Conservation (phyloP, 2,888 invertebrate species). For the Drosophila colorata region DNA sequence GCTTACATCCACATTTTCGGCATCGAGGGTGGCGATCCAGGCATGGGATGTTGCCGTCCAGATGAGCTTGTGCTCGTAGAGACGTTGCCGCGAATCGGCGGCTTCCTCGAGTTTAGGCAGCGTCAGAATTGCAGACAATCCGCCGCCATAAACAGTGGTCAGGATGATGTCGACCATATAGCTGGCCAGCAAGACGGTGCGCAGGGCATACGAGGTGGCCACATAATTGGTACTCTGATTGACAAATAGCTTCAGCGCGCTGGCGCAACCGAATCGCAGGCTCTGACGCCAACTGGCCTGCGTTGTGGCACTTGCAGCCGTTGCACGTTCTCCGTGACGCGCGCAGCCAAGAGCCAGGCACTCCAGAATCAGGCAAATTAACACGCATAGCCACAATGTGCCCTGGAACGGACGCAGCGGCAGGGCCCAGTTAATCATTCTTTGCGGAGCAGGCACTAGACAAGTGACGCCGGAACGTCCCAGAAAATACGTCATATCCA, state of each 20-base stretch:
- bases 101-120: conserved; percentile 88
- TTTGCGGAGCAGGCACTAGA: conserved; percentile 88
- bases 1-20: conserved; percentile 85
- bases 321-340: conserved; percentile 51
- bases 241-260: conserved; percentile 75
- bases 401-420: conserved; percentile 88
- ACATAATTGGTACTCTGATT: conserved; percentile 77
- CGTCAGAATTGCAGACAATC: conserved; percentile 89
- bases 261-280: conserved; percentile 69
- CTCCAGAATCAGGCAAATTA: conserved; percentile 85
- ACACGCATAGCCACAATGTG: conserved; percentile 87
- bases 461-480: conserved; percentile 89
- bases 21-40: conserved; percentile 88
- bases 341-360: conserved; percentile 82
- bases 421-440: conserved; percentile 87
- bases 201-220: conserved; percentile 66
- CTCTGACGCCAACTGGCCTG: conserved; percentile 54
- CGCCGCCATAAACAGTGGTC: conserved; percentile 88
- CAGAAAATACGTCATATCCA: conserved; percentile 88
- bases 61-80: conserved; percentile 86
- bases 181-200: conserved; percentile 73
- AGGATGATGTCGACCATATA: conserved; percentile 87
- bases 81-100: conserved; percentile 88
- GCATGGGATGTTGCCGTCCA: conserved; percentile 89
- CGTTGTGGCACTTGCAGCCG: background rate